Conservation (phyloP, 2,113 vertebrate species). For the Indri indri region DNA sequence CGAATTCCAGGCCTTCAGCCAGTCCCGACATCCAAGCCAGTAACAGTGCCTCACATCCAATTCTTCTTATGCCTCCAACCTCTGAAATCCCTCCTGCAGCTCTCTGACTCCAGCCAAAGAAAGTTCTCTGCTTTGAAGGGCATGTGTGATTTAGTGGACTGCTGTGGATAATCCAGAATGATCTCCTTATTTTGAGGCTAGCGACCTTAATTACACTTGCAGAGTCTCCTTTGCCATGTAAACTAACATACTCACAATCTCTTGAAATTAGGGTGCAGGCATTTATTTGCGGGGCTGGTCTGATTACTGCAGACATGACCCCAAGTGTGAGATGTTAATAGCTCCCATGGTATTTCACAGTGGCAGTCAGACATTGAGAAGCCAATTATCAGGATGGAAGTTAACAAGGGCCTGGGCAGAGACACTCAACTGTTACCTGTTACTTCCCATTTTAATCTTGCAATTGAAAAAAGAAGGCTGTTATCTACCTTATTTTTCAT, state of each 20-base stretch:
- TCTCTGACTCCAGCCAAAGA: not conserved
- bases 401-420: not conserved
- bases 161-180: not conserved
- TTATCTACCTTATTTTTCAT: constrained; percentile 18
- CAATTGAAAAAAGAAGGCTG: not conserved
- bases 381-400: not conserved
- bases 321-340: not conserved
- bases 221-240: not conserved
- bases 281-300: not conserved
- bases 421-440: not conserved
- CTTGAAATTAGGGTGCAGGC: not conserved
- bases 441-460: not conserved
- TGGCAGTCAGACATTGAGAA: not conserved
- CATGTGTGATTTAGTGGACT: not conserved
- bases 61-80: not conserved
- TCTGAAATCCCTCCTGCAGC: not conserved
- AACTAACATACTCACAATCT: not conserved
- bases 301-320: not conserved
- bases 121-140: not conserved
- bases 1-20: not conserved
- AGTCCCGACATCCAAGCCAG: not conserved
- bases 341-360: not conserved
- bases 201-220: not conserved
- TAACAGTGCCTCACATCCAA: too few relatives aligned
- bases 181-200: not conserved